Percentiles rank a stretch among this genome's conserved stretches.
These are phyloP conservation scores for Eulacestoma nigropectus DNA, from an alignment of 2,113 vertebrate species.

Conservation along the genomic window DNA sequence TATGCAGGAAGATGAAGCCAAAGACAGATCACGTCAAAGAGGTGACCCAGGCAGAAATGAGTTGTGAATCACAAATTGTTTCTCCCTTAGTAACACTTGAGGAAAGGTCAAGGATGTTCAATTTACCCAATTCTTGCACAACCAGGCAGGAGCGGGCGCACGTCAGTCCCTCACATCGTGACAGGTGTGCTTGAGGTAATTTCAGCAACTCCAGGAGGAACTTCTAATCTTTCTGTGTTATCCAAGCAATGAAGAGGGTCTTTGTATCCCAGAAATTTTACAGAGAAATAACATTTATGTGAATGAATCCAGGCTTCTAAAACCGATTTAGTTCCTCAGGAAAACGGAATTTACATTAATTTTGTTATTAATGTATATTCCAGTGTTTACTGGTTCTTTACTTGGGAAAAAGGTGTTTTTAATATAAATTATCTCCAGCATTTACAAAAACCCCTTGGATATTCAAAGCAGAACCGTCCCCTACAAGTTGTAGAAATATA, in stretches of 20 bases:
- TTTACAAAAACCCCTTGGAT: background rate
- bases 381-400: background rate
- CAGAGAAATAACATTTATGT: background rate
- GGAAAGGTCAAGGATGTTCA: conserved; percentile 35
- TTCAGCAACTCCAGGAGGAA: background rate
- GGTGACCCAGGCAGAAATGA: background rate
- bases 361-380: background rate
- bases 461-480: background rate
- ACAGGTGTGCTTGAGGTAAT: background rate
- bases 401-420: background rate
- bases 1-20: background rate
- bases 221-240: background rate
- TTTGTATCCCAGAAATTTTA: background rate
- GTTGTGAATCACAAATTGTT: conserved; percentile 8
- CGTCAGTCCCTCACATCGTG: background rate
- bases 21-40: background rate
- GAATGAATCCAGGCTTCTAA: background rate
- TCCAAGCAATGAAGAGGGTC: background rate
- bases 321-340: background rate
- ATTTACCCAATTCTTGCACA: conserved; percentile 36
- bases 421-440: background rate
- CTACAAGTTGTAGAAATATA: background rate
- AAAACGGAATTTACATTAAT: background rate
- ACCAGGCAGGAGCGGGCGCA: background rate
- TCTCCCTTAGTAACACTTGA: background rate